phyloP scores from a whole-genome alignment of 2,113 vertebrate genomes.

The Oryzias melastigma region DNA sequence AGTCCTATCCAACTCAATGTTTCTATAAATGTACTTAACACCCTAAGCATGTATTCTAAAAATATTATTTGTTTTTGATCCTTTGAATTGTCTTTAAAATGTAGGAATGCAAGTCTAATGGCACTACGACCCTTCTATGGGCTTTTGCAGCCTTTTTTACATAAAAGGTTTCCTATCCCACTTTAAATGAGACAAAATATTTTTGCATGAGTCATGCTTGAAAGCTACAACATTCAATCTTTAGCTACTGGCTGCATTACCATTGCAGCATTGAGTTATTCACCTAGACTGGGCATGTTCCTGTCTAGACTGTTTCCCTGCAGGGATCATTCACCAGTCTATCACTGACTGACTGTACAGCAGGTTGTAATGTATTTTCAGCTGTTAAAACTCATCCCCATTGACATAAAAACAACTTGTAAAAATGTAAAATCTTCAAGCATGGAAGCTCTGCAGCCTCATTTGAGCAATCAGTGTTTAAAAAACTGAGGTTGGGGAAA shows the following conservation, averaged over 20 bases:
- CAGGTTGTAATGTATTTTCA: slow-evolving; percentile 16
- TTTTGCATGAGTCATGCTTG: slow-evolving; percentile 28
- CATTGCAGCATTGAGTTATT: slow-evolving; percentile 19
- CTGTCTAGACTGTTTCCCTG: slow-evolving; percentile 67
- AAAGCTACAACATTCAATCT: slow-evolving; percentile 19
- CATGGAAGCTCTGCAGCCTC: background rate
- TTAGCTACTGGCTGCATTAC: slow-evolving; percentile 22
- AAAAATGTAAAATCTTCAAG: background rate
- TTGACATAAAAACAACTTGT: background rate
- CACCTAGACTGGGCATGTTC: slow-evolving; percentile 39
- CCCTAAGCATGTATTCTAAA: background rate
- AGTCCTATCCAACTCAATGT: slow-evolving; percentile 16
- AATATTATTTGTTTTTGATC: background rate
- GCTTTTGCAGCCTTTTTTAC: slow-evolving; percentile 14
- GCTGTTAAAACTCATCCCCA: slow-evolving; percentile 31
- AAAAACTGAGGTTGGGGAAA: slow-evolving; percentile 8
- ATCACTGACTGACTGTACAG: slow-evolving; percentile 15
- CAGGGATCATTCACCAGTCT: slow-evolving; percentile 41
- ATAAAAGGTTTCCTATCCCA: slow-evolving; percentile 11
- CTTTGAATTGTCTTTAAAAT: background rate
- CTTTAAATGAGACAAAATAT: slow-evolving; percentile 20
- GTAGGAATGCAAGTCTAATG: background rate
- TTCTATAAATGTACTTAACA: slow-evolving; percentile 2
- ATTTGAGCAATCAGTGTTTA: slow-evolving; percentile 9
- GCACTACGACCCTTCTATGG: background rate